These are phyloP conservation scores for Digitonthophagus gazella DNA, from an alignment of 2,888 invertebrate genomes.

Conservation along the genomic window DNA sequence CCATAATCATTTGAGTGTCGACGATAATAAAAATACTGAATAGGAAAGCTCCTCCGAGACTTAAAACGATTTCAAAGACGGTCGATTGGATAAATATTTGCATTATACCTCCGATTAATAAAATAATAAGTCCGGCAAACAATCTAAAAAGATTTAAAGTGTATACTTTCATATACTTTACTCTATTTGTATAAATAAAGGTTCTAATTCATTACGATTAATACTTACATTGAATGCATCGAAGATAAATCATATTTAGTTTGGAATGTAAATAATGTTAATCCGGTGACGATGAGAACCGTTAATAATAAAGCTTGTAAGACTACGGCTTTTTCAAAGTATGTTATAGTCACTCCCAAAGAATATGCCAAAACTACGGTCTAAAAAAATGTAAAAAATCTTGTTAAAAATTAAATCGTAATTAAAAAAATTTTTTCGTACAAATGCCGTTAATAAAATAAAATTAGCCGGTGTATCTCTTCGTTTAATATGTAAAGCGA, in stretches of 20 bases:
- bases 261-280: slow-evolving; percentile 83
- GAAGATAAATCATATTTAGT: slow-evolving; percentile 81
- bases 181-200: too few species aligned
- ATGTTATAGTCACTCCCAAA: slow-evolving; percentile 75
- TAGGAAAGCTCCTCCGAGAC: slow-evolving; percentile 70
- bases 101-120: slow-evolving; percentile 70
- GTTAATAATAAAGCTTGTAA: slow-evolving; percentile 78
- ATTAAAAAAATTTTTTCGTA: slow-evolving; percentile 54
- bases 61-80: slow-evolving; percentile 67
- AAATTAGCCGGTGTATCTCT: slow-evolving; percentile 78
- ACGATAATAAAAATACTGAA: slow-evolving; percentile 81
- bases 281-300: slow-evolving; percentile 67
- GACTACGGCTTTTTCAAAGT: slow-evolving; percentile 73
- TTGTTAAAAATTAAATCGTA: slow-evolving; percentile 6
- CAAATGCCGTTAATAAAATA: slow-evolving; percentile 74
- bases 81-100: slow-evolving; percentile 74
- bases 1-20: slow-evolving; percentile 84
- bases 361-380: slow-evolving; percentile 77
- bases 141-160: slow-evolving; percentile 53
- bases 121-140: slow-evolving; percentile 64
- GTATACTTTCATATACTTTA: too few species aligned
- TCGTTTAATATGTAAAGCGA: slow-evolving; percentile 71
- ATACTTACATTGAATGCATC: slow-evolving; percentile 73
- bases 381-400: slow-evolving; percentile 53
- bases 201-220: too few species aligned